Conservation (phyloP, 2,888 invertebrate genomes). For the Calameuta idolon region DNA sequence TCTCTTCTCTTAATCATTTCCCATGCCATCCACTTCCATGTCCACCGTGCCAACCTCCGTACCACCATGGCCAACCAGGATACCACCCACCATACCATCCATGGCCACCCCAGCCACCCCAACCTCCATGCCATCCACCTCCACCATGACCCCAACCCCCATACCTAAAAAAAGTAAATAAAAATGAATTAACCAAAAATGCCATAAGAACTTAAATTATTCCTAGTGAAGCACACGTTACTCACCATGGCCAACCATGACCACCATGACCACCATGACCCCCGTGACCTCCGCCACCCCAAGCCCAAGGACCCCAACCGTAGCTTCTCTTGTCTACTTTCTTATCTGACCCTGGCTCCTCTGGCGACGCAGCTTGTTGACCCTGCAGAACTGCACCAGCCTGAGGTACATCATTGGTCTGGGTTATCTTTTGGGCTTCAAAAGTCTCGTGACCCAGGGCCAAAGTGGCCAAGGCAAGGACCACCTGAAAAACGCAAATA, state of each 20-base stretch:
- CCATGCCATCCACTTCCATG: conserved; percentile 38
- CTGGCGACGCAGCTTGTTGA: conserved; percentile 22
- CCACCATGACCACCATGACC: conserved; percentile 33
- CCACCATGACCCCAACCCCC: conserved; percentile 27
- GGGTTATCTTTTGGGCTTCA: conserved; percentile 28
- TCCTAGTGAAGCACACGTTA: neutral
- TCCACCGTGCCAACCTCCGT: conserved; percentile 30
- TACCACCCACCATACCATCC: conserved; percentile 42
- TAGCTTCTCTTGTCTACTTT: conserved; percentile 49
- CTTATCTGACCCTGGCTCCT: conserved; percentile 34
- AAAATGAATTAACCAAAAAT: too few relatives aligned
- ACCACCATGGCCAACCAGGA: conserved; percentile 38
- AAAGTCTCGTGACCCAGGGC: conserved; percentile 34
- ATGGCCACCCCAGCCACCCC: conserved; percentile 34
- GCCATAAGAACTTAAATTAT: too few relatives aligned
- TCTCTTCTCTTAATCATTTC: conserved; percentile 24
- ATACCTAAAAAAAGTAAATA: neutral
- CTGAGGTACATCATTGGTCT: conserved; percentile 24
- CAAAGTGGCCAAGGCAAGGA: conserved; percentile 40
- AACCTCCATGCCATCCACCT: conserved; percentile 28
- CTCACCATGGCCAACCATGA: conserved; percentile 46
- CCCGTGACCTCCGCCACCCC: conserved; percentile 38
- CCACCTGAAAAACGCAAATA: conserved; percentile 31
- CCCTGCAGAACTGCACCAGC: conserved; percentile 26
- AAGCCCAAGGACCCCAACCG: conserved; percentile 38